Percentiles rank a stretch among this genome's conserved stretches.
These are phyloP conservation scores for Hetaerina titia DNA, from an alignment of 2,888 invertebrate species.

Conservation along the genomic window DNA sequence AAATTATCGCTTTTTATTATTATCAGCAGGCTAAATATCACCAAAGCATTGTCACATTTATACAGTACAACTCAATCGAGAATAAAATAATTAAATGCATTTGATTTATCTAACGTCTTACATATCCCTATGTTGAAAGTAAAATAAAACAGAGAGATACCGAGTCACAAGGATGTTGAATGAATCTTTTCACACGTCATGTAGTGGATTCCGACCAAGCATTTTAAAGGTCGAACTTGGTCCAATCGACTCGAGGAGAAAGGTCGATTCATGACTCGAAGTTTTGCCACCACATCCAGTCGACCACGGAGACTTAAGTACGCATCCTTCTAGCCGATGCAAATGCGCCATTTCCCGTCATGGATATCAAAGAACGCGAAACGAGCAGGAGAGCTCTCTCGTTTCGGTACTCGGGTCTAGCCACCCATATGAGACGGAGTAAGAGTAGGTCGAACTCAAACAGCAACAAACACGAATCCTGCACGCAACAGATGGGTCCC, in stretches of 20 bases:
- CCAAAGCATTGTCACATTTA: background rate
- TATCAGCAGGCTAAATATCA: background rate
- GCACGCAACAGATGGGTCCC: slow-evolving; percentile 31
- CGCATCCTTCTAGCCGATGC: background rate
- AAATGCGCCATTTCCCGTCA: background rate
- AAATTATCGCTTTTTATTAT: background rate
- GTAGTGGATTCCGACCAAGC: background rate
- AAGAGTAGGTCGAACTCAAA: background rate
- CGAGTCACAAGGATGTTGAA: background rate
- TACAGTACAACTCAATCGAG: background rate
- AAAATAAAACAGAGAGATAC: background rate
- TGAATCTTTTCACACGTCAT: background rate
- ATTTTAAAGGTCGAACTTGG: background rate
- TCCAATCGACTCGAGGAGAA: background rate
- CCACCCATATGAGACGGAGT: background rate
- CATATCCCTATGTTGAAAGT: background rate
- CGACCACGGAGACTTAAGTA: background rate
- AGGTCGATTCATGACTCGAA: background rate
- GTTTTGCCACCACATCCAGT: background rate
- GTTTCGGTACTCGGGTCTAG: background rate
- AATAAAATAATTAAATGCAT: background rate
- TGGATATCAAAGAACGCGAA: background rate
- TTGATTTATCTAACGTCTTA: background rate
- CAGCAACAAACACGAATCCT: background rate
- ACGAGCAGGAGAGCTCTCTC: background rate